These are phyloP conservation scores for Geococcyx californianus DNA, from an alignment of 2,113 vertebrate genomes.

Conservation along the genomic window DNA sequence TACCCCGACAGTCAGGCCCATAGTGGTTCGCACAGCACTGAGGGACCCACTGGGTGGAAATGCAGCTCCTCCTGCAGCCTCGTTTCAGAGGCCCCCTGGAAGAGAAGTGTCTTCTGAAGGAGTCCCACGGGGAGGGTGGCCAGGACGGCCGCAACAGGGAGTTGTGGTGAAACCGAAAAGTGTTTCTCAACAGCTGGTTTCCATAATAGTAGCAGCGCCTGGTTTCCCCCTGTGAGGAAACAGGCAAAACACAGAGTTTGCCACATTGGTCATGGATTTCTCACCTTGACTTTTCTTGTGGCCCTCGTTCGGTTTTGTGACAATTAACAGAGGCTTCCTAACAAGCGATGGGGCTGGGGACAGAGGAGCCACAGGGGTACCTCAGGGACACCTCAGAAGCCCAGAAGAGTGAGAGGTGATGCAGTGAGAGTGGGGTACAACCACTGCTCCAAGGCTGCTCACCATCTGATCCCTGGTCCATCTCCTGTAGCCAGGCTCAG, in stretches of 20 bases:
- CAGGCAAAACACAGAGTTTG: background rate
- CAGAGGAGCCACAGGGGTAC: background rate
- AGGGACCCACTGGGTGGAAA: constrained; percentile 73
- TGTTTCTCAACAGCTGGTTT: background rate
- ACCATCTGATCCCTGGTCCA: background rate
- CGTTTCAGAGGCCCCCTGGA: constrained; percentile 9
- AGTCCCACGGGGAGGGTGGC: background rate
- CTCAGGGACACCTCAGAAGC: background rate
- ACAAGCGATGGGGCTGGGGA: background rate
- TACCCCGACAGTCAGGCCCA: constrained; percentile 86
- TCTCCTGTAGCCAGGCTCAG: background rate
- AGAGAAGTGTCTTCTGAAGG: constrained; percentile 39
- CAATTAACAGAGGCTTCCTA: background rate
- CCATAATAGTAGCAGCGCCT: constrained; percentile 21
- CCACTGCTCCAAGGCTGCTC: background rate
- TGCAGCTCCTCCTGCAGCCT: constrained; percentile 81
- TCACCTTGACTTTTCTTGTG: background rate
- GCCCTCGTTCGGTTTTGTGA: background rate
- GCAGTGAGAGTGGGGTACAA: background rate
- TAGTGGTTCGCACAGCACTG: constrained; percentile 92
- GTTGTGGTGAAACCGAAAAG: background rate
- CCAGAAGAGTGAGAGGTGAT: rapidly evolving
- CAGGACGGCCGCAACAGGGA: background rate
- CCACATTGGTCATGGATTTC: background rate
- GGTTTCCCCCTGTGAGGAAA: constrained; percentile 63